Percentiles rank a stretch among this genome's conserved stretches.
Evolutionary conservation across 2,113 vertebrate species (phyloP).

Genomic region (Podarcis raffonei): DNA sequence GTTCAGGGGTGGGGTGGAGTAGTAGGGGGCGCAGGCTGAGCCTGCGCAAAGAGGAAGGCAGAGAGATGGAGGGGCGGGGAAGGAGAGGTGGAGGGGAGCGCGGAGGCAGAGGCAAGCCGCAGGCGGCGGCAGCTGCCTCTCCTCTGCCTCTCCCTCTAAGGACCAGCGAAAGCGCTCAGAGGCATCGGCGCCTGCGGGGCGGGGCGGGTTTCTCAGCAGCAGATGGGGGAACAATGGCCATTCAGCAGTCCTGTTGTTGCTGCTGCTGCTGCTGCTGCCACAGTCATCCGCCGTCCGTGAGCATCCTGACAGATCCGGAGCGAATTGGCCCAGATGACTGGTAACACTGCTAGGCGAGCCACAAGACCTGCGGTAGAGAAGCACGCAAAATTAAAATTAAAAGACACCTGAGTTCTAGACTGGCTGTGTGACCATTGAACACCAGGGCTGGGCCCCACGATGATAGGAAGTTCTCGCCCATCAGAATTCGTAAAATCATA

Average conservation of each 20-base stretch:
- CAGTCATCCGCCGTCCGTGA: too few species aligned
- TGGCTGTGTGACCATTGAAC: too few species aligned
- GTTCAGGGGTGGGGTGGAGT: neutral
- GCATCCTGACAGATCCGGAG: neutral
- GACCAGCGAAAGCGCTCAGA: neutral
- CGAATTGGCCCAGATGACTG: neutral
- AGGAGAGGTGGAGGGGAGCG: neutral
- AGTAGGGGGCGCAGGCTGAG: neutral
- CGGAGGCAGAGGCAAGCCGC: too few species aligned
- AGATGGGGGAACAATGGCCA: neutral
- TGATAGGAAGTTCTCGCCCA: neutral
- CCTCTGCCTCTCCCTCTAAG: neutral
- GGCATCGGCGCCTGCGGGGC: neutral
- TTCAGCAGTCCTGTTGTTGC: neutral
- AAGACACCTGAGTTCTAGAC: too few species aligned
- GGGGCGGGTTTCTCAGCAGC: neutral
- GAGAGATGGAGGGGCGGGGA: neutral
- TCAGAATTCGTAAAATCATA: too few species aligned
- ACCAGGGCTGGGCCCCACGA: neutral
- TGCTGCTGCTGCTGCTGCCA: too few species aligned
- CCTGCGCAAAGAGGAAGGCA: constrained; percentile 32
- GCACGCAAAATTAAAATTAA: too few species aligned
- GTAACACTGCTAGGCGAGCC: too few species aligned
- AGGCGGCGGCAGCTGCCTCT: neutral
- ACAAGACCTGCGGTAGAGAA: too few species aligned